A percentile compares a stretch with the other conserved stretches of the same genome.
phyloP scores from a whole-genome alignment of 2,113 vertebrate genomes.

The Cephalopholis sonnerati region DNA sequence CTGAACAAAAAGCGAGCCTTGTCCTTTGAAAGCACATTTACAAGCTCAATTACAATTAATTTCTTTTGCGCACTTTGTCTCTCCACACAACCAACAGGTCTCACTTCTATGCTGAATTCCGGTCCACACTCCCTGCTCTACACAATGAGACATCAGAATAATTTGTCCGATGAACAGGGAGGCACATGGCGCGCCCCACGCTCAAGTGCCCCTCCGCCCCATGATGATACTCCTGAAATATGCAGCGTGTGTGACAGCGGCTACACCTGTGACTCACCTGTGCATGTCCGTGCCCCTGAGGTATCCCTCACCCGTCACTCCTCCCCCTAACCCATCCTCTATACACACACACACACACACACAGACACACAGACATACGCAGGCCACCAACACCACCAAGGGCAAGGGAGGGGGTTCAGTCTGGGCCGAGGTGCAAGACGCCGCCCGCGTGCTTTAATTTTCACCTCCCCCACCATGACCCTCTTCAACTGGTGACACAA shows the following conservation, averaged over 20 bases:
- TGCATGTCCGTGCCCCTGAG: conserved; percentile 58
- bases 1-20: background rate
- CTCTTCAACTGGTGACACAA: conserved; percentile 72
- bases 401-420: conserved; percentile 52
- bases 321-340: conserved; percentile 18
- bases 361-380: conserved; percentile 28
- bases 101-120: background rate
- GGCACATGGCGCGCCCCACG: conserved; percentile 56
- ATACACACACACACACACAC: conserved; percentile 28
- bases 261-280: conserved; percentile 78
- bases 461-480: conserved; percentile 81
- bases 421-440: conserved; percentile 81
- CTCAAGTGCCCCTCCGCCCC: conserved; percentile 64
- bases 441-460: conserved; percentile 82
- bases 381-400: conserved; percentile 44
- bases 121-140: conserved; percentile 50
- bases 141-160: conserved; percentile 72
- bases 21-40: background rate
- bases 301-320: conserved; percentile 36
- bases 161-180: conserved; percentile 68
- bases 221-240: conserved; percentile 72
- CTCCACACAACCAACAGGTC: conserved; percentile 54
- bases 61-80: background rate
- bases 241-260: conserved; percentile 61
- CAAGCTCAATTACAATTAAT: background rate